phyloP scores from a whole-genome alignment of 2,797 vertebrate genomes.

The Myotis findleyi region DNA sequence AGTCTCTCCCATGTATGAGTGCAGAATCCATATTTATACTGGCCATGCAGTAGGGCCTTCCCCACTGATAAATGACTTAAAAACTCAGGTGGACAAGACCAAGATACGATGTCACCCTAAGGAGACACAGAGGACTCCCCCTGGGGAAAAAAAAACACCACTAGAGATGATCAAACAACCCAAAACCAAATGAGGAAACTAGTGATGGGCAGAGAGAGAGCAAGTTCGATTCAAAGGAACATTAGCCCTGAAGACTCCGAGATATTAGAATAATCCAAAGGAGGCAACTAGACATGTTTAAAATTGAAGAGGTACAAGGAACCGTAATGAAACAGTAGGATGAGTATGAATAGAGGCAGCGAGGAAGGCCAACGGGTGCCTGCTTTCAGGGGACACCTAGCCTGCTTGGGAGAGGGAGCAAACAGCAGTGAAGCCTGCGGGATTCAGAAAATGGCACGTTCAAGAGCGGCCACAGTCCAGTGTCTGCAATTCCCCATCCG shows the following conservation, averaged over 20 bases:
- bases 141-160: neutral
- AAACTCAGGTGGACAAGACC: neutral
- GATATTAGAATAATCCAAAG: constrained; percentile 73
- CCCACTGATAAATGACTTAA: neutral
- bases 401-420: neutral
- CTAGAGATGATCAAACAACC: neutral
- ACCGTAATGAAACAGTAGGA: neutral
- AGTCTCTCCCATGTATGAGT: neutral
- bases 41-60: neutral
- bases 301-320: constrained; percentile 32
- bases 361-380: neutral
- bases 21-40: neutral
- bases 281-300: constrained; percentile 71
- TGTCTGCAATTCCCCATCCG: neutral
- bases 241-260: constrained; percentile 60
- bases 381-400: neutral
- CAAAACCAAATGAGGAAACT: neutral
- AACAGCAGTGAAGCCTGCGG: neutral
- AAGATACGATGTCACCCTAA: neutral
- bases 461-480: neutral
- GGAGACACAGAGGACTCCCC: neutral
- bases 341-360: neutral
- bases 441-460: neutral
- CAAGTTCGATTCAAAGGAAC: constrained; percentile 67
- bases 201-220: constrained; percentile 37